Evolutionary conservation across 2,888 invertebrate species (phyloP), one percentile per base, ranked within the genome.

Genomic region (Chloromyia formosa): DNA sequence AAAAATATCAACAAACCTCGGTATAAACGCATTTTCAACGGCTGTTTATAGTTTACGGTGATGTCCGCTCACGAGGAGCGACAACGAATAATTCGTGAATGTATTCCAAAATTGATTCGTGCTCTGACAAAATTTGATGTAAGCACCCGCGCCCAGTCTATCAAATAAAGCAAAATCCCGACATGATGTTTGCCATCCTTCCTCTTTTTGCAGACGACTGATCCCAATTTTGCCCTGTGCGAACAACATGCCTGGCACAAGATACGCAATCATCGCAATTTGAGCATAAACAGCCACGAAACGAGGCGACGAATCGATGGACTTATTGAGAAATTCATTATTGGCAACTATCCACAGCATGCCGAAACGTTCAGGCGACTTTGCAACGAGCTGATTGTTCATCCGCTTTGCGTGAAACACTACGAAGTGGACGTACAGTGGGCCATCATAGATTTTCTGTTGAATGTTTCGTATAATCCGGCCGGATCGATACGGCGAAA

Each of bases 401-500:
- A 83, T 75, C 81, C 82, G 0, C 75, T 80, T 0, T 83, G 82
- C 78, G 73, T 79, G n/a, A 79, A 81, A 16, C 83, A 83, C 61
- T 81, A 82, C 74, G 82, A 84, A 77, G 79, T 82, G 56, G 87
- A 88, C 78, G 79, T 87, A 0, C 86, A 87, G 76, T 88, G 88
- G 87, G 82, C 85, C 0, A 75, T 88, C 49, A 77, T 88, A 5
- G 86, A 86, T 22, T 82, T 88, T 14, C 77, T 88, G 3, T 77
- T 88, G 1, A 80, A 84, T 76, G 77, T 88, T 10, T 82, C 88
- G 0, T 78, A 82, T 60, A 82, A 82, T 78, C 85, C 85, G 0
- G 80, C 84, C 1, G 83, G 81, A 2, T 81, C 81, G 2, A 75
- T 84, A 12, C 80, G 81, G 0, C 79, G 77, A 10, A 81, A 82